Evolutionary conservation across 2,113 vertebrate genomes (phyloP).

Genomic region (Scopus umbretta): DNA sequence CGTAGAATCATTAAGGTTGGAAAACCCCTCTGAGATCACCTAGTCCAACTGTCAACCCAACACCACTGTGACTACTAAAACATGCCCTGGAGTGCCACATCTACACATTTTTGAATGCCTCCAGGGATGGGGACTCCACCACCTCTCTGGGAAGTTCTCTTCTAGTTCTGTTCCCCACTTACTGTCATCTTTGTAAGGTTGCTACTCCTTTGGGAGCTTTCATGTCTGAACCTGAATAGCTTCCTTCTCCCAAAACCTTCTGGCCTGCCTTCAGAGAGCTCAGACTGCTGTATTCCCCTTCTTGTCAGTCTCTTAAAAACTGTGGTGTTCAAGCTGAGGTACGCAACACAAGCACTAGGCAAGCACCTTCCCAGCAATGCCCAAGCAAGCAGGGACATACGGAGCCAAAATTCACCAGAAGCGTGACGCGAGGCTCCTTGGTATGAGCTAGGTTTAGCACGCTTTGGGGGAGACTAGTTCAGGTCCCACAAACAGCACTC

Average conservation of each 20-base stretch:
- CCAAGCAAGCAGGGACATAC: background rate
- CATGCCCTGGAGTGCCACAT: no score
- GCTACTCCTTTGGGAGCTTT: background rate
- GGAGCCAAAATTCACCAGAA: background rate
- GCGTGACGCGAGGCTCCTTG: background rate
- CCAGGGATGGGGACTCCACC: no score
- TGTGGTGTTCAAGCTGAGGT: background rate
- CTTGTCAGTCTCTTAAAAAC: background rate
- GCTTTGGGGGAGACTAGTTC: background rate
- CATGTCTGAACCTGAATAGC: background rate
- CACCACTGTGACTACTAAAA: no score
- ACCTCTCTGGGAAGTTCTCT: no score
- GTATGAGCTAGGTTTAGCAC: background rate
- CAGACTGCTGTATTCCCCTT: background rate
- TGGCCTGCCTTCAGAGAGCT: background rate
- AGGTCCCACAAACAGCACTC: background rate
- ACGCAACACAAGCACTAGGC: background rate
- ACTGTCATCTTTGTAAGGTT: background rate
- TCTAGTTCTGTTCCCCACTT: background rate
- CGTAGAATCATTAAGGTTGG: no score
- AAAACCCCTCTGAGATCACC: no score
- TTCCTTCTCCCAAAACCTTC: background rate
- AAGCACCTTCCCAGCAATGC: background rate
- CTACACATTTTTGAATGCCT: no score
- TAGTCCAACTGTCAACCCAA: no score